Evolutionary conservation across 2,888 invertebrate genomes (phyloP).

Genomic region (Agrochola litura): DNA sequence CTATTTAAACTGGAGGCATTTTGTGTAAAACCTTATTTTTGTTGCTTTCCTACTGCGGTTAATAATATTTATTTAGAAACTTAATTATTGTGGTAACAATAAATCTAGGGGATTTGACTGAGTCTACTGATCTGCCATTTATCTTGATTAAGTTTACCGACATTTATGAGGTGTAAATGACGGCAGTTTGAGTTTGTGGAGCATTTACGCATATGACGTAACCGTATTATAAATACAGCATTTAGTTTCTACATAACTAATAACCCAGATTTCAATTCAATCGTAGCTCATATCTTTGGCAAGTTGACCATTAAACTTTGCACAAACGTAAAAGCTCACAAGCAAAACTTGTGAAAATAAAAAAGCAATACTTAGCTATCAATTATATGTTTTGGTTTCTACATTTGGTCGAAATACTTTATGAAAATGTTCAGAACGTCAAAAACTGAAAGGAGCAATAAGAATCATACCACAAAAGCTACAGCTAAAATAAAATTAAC

Average conservation of each 20-base stretch:
- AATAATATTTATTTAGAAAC: slow-evolving; percentile 53
- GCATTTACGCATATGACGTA: slow-evolving; percentile 55
- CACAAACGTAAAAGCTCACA: slow-evolving; percentile 13
- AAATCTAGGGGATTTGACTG: slow-evolving; percentile 74
- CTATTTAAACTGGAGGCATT: slow-evolving; percentile 64
- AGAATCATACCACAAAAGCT: slow-evolving; percentile 46
- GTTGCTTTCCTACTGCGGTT: slow-evolving; percentile 60
- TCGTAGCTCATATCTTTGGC: slow-evolving; percentile 31
- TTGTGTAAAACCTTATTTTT: slow-evolving; percentile 73
- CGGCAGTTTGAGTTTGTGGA: slow-evolving; percentile 70
- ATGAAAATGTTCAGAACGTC: slow-evolving; percentile 22
- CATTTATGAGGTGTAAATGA: slow-evolving; percentile 72
- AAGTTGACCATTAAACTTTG: slow-evolving; percentile 13
- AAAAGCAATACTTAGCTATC: background rate
- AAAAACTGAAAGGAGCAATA: slow-evolving; percentile 48
- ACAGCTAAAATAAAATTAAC: slow-evolving; percentile 70
- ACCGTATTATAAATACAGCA: slow-evolving; percentile 57
- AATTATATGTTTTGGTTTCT: slow-evolving; percentile 11
- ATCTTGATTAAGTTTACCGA: slow-evolving; percentile 81
- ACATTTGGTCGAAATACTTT: slow-evolving; percentile 3
- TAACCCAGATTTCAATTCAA: slow-evolving; percentile 60
- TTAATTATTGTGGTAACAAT: slow-evolving; percentile 70
- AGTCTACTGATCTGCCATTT: slow-evolving; percentile 75
- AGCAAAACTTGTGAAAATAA: slow-evolving; percentile 4
- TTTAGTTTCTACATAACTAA: slow-evolving; percentile 57